Base-by-base conservation (phyloP, 2,888 invertebrate genomes). In the Sinodicranocentrus sp. region DNA sequence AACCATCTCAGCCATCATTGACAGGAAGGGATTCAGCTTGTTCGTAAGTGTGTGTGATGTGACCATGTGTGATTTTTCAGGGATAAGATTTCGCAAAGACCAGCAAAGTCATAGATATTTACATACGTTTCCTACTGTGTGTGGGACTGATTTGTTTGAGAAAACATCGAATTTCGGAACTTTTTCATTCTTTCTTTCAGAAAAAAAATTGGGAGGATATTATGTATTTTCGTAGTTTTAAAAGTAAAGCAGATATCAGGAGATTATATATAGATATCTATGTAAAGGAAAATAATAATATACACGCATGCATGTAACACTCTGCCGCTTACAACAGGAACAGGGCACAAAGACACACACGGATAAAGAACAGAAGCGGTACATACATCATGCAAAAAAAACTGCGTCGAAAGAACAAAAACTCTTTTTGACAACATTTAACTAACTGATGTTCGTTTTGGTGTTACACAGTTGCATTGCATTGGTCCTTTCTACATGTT, bases 31-130 rank as follows among this genome's bases (percentile, higher is more conserved):
- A 10, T 33, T 33, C 33, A n/a, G 33, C 10, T 33, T 33, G 3
- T 33, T 33, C 5, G 33, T 17, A 17, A 25, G 57, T 33, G 33
- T n/a, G 15, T 17, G 61, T 61, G 61, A 48, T 17, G 61, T 61
- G 61, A 28, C 61, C 61, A 61, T 61, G 28, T 61, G 61, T 33
- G 15, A n/a, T 28, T 33, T 61, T 61, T 61, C 61, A 61, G 61
- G 61, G 61, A n/a, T 61, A 61, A 61, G 33, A 33, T 33, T 61
- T 17, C 25, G 26, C 61, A 61, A 61, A 61, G 6, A 61, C 17
- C 2, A 10, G 33, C 33, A 10, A 33, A 3, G 33, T 6, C 33
- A 33, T 10, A 33, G 33, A 33, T 33, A 26, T 21, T 8, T 48
- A 28, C 33, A 61, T 17, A 61, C n/a, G 61, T 33, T 61, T 61